Base-by-base conservation (phyloP, 2,888 invertebrate genomes). In the Brachyptera risi region DNA sequence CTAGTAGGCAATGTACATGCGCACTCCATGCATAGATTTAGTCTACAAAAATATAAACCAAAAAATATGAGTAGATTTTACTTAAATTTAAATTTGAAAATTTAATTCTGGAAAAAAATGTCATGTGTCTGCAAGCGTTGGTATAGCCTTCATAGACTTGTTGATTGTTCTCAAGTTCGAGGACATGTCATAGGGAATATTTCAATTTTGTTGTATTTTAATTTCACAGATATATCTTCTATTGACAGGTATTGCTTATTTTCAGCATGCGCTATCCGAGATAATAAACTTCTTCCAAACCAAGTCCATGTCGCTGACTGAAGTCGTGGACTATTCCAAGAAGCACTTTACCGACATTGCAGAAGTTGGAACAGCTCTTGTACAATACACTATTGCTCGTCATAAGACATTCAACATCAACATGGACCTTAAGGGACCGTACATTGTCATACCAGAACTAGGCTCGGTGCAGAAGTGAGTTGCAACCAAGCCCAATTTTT, bases 371-470 rank as follows among this genome's bases (percentile, higher is more conserved):
- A 68, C 70, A 54, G 70, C 71, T 49, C 73, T 83, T 57, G 72
- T 83, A 1, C 77, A 79, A 51, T 80, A 81, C 63, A 81, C 76
- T 59, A 78, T 78, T 67, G 76, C 78, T 21, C 75, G 82, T 68
- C 78, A 79, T 65, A 82, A 83, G 74, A 80, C 85, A 65, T 79
- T 87, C 68, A 82, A 84, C 66, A 73, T 91, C n/a, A 86, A 85
- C 68, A 78, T 90, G 62, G 87, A 90, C 68, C 75, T 91, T 56
- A 87, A 86, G 71, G 85, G 88, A 5, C 90, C 90, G 0, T 88
- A 88, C 68, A 71, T 91, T 9, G 82, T 91, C 3, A 75, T 92
- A 60, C 90, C 90, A 0, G 89, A 91, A 70, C 80, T 83, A 67
- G 90, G 89, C 17, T 84, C 86, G 38, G 74, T 83, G 60, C 79